Conservation (phyloP, 2,888 invertebrate species). For the Orthosia gothica region DNA sequence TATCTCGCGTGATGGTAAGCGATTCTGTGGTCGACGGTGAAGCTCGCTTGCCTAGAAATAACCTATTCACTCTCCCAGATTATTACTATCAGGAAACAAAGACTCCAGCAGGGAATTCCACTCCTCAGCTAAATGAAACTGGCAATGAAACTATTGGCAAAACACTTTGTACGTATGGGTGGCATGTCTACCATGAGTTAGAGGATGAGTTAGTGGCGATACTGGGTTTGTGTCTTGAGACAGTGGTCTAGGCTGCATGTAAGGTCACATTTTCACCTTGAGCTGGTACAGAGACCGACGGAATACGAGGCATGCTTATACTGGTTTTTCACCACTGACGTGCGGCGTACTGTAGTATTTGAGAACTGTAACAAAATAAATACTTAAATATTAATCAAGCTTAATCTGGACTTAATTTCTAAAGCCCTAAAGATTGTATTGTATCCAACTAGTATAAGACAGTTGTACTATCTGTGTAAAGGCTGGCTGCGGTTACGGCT, state of each 20-base stretch:
- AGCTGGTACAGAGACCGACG: neutral
- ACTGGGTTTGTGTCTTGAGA: neutral
- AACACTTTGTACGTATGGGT: too few relatives aligned
- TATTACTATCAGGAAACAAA: too few relatives aligned
- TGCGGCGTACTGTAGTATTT: neutral
- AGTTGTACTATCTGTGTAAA: slow-evolving; percentile 31
- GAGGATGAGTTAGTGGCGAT: too few relatives aligned
- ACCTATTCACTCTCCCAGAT: too few relatives aligned
- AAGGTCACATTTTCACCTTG: neutral
- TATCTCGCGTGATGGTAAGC: too few relatives aligned
- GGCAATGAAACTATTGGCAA: too few relatives aligned
- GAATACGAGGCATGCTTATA: neutral
- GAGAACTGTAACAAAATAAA: neutral
- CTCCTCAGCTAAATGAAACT: too few relatives aligned
- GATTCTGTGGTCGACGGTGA: too few relatives aligned
- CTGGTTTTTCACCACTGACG: neutral
- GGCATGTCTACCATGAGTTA: too few relatives aligned
- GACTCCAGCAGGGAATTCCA: too few relatives aligned
- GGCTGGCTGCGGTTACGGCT: slow-evolving; percentile 63
- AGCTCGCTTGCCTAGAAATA: too few relatives aligned
- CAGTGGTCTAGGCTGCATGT: neutral
- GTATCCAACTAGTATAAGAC: neutral
- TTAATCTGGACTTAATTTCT: neutral
- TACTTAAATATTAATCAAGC: neutral
- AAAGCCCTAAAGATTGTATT: neutral